Evolutionary conservation across 1,140 invertebrate species (phyloP).

Genomic region (Cheumatopsyche charites): DNA sequence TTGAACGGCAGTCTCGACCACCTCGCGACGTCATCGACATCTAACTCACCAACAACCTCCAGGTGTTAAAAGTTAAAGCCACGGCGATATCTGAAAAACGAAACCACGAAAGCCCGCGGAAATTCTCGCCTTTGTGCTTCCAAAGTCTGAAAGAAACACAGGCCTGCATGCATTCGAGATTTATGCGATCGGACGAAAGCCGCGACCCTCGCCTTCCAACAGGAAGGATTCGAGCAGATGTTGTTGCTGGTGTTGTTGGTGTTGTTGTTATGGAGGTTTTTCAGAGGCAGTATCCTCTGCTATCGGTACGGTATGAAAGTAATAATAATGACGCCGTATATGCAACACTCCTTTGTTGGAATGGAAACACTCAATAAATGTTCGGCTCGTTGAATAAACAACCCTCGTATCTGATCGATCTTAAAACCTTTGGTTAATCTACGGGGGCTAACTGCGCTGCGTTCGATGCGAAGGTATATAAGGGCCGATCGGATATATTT

Average conservation of each 20-base stretch:
- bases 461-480: too few species aligned
- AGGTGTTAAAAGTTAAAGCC: too few species aligned
- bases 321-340: too few species aligned
- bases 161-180: neutral
- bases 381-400: too few species aligned
- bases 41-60: neutral
- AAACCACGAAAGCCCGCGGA: neutral
- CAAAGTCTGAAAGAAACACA: slow-evolving; percentile 5
- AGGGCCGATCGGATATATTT: too few species aligned
- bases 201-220: neutral
- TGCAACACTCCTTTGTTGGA: too few species aligned
- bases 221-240: neutral
- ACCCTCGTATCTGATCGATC: too few species aligned
- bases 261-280: too few species aligned
- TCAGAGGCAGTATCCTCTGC: neutral
- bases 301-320: too few species aligned
- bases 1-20: slow-evolving; percentile 11
- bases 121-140: slow-evolving; percentile 23
- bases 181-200: neutral
- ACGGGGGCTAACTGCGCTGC: too few species aligned
- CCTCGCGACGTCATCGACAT: neutral
- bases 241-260: neutral
- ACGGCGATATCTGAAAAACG: neutral
- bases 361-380: too few species aligned
- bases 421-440: too few species aligned